phyloP scores from a whole-genome alignment of 2,113 vertebrate genomes.

The Chamaetylas fuelleborni region DNA sequence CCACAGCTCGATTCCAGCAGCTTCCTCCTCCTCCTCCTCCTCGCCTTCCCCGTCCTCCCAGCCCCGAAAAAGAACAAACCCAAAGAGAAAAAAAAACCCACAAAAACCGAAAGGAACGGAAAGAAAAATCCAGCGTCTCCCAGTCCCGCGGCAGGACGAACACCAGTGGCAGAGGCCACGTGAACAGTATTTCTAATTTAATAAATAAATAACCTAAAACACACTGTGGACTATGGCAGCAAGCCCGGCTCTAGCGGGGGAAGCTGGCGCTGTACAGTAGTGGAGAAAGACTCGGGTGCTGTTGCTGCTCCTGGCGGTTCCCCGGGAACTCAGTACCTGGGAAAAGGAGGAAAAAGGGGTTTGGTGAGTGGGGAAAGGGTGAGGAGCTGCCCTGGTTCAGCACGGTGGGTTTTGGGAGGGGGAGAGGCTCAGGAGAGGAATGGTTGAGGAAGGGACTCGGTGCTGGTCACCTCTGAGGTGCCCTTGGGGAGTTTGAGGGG shows the following conservation, averaged over 20 bases:
- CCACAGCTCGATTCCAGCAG: conserved; percentile 17
- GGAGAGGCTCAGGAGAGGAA: rapidly evolving
- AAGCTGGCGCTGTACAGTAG: conserved; percentile 74
- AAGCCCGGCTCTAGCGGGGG: conserved; percentile 71
- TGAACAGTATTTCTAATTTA: conserved; percentile 78
- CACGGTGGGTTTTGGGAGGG: rapidly evolving
- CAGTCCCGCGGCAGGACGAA: conserved; percentile 61
- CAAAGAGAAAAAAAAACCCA: neutral
- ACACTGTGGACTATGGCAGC: conserved; percentile 69
- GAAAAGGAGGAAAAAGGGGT: neutral
- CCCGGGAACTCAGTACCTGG: conserved; percentile 83
- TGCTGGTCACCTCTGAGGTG: rapidly evolving
- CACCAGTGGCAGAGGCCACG: conserved; percentile 74
- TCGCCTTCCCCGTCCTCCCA: neutral
- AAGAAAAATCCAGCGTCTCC: neutral
- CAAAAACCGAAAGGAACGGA: neutral
- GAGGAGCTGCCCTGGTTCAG: rapidly evolving
- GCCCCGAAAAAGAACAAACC: neutral
- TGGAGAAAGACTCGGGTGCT: conserved; percentile 67
- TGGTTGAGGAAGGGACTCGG: rapidly evolving
- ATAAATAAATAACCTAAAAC: conserved; percentile 92
- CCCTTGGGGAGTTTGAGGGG: rapidly evolving
- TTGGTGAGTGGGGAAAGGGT: rapidly evolving
- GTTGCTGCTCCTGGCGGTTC: conserved; percentile 41
- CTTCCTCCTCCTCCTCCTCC: neutral